Base-by-base conservation (phyloP, 2,888 invertebrate species). In the Ametastegia equiseti region DNA sequence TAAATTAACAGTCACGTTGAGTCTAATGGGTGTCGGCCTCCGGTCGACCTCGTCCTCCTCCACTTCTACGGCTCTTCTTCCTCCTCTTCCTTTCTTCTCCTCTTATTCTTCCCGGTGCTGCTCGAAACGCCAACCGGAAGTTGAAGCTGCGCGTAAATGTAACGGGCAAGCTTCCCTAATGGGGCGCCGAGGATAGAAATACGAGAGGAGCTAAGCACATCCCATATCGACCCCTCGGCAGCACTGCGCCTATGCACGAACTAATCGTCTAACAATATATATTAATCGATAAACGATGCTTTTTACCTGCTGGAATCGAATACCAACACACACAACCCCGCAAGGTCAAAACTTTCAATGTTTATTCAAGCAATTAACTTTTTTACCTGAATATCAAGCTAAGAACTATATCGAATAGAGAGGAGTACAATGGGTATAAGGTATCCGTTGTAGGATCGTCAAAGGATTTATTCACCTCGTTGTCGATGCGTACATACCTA, bases 1-100 rank as follows among this genome's bases (percentile, higher is more conserved):
- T 75, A 75, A 75, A 75, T 75, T 75, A 75, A 33, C 50, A 50
- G 54, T 5, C 30, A 75, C 75, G 54, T 75, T 75, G 75, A 30
- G 75, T 54, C 75, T 75, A 75, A 75, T 75, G 75, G 75, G 75
- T 54, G 50, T 50, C 36, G 36, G 75, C 75, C 75, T 75, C 75
- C 75, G 75, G 75, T 75, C 45, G 50, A 45, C 54, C 54, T 75
- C 75, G 54, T 75, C 75, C 71, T 47, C 47, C 45, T 45, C 71
- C 30, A 23, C 71, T 15, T 45, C 30, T 47, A 27, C 45, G 27
- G 33, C 45, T 36, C 50, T 11, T 75, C 30, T 42, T 75, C 33
- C 19, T 50, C 36, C 54, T 54, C 33, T 6, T 30, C 33, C 50
- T 73, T 71, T n/a, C 45, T 15, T 45, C 23, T 71, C 30, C 36